Evolutionary conservation across 1,140 invertebrate genomes (phyloP).

Genomic region (Parapsyche elsis): DNA sequence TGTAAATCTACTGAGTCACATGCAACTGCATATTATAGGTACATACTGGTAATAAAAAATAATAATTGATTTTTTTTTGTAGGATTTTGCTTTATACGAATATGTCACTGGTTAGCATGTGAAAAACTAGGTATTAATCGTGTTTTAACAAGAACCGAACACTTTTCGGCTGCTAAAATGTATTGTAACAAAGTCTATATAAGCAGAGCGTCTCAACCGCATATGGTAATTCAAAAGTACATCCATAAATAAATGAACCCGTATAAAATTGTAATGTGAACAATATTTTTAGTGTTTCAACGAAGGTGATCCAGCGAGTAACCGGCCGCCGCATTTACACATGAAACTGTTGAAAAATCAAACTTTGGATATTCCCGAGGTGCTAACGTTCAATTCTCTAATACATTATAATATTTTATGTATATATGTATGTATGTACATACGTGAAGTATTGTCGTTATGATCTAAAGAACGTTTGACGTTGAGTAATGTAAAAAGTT

Average conservation of each 20-base stretch:
- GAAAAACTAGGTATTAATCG: slow-evolving; percentile 60
- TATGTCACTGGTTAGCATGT: slow-evolving; percentile 63
- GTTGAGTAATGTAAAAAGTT: slow-evolving; percentile 27
- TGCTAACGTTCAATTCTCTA: too few relatives aligned
- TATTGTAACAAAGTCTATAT: slow-evolving; percentile 73
- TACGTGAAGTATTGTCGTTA: slow-evolving; percentile 29
- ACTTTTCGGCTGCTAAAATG: slow-evolving; percentile 64
- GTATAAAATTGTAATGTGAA: too few relatives aligned
- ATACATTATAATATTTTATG: slow-evolving; percentile 17
- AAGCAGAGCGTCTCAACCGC: slow-evolving; percentile 68
- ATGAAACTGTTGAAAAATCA: slow-evolving; percentile 60
- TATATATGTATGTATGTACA: background rate
- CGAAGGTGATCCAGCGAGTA: slow-evolving; percentile 66
- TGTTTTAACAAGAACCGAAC: slow-evolving; percentile 67
- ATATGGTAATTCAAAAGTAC: slow-evolving; percentile 64
- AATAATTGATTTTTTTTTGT: too few relatives aligned
- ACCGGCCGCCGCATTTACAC: slow-evolving; percentile 67
- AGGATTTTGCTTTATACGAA: slow-evolving; percentile 64
- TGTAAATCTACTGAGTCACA: too few relatives aligned
- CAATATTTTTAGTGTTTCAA: slow-evolving; percentile 66
- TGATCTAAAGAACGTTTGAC: slow-evolving; percentile 12
- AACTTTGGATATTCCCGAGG: slow-evolving; percentile 59
- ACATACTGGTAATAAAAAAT: too few relatives aligned
- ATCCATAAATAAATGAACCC: too few relatives aligned
- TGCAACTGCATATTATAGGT: too few relatives aligned